Evolutionary conservation across 1,140 invertebrate species (phyloP).

Genomic region (Drosophila bocqueti): DNA sequence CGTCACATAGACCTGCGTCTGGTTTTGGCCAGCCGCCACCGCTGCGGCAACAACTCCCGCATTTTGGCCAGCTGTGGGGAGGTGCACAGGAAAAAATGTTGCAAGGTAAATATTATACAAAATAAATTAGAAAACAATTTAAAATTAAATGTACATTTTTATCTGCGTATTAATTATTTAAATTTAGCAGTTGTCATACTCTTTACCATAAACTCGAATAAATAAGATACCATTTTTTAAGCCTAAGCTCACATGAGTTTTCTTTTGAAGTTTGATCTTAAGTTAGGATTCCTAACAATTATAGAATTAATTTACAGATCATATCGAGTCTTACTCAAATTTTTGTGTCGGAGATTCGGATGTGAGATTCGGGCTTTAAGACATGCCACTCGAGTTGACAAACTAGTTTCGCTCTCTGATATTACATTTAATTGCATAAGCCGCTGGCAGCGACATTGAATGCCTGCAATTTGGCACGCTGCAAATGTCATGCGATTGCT

Average conservation of each 20-base stretch:
- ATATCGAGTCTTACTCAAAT: neutral
- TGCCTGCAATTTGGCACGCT: conserved; percentile 65
- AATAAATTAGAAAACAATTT: neutral
- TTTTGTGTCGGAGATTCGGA: conserved; percentile 2
- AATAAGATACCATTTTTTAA: neutral
- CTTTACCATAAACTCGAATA: neutral
- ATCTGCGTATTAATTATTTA: neutral
- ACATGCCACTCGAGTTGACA: conserved; percentile 38
- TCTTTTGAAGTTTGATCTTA: neutral
- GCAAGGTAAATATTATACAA: neutral
- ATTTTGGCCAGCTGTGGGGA: conserved; percentile 66
- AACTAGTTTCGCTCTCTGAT: conserved; percentile 53
- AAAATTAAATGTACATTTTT: neutral
- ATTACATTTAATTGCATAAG: conserved; percentile 64
- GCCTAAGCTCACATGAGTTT: too few species aligned
- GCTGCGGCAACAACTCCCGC: conserved; percentile 65
- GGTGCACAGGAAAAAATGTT: neutral
- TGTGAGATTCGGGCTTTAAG: conserved; percentile 7
- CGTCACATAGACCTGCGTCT: conserved; percentile 89
- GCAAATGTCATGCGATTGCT: conserved; percentile 74
- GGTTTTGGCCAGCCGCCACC: conserved; percentile 71
- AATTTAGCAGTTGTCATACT: neutral
- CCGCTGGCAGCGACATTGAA: conserved; percentile 69
- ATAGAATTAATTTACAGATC: neutral
- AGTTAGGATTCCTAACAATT: neutral